Conservation (phyloP, 2,888 invertebrate genomes). For the Ophioninae sp. region DNA sequence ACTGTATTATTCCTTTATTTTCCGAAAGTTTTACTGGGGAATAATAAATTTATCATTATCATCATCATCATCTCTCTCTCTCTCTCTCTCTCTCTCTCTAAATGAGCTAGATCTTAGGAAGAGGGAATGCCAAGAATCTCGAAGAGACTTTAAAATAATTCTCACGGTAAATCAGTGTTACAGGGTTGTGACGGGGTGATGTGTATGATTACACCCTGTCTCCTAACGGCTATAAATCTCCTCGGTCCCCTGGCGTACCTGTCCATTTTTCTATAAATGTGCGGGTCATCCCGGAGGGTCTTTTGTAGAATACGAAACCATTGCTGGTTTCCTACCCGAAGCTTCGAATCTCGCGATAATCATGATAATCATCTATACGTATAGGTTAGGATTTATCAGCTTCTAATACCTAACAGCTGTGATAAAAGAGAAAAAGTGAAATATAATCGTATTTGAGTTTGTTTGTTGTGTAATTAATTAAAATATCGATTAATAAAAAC, state of each 20-base stretch:
- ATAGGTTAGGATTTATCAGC: too few species aligned
- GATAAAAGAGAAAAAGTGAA: too few species aligned
- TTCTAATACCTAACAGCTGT: too few species aligned
- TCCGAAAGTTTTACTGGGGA: too few species aligned
- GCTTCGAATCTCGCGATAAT: too few species aligned
- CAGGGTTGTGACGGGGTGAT: constrained; percentile 79
- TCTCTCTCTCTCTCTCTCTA: constrained; percentile 27
- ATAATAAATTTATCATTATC: too few species aligned
- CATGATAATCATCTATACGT: too few species aligned
- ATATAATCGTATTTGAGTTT: too few species aligned
- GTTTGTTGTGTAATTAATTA: too few species aligned
- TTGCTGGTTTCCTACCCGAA: too few species aligned
- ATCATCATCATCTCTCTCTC: too few species aligned
- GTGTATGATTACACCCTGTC: constrained; percentile 81
- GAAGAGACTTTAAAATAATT: constrained; percentile 76
- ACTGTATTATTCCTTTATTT: too few species aligned
- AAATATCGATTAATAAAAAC: not conserved
- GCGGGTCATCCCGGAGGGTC: constrained; percentile 66
- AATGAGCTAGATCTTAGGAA: constrained; percentile 18
- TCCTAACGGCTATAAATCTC: constrained; percentile 79
- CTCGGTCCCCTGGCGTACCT: constrained; percentile 45
- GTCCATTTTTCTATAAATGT: constrained; percentile 58
- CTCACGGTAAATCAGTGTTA: constrained; percentile 81
- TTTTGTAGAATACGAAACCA: constrained; percentile 29
- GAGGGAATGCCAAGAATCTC: constrained; percentile 70